Evolutionary conservation across 2,113 vertebrate species (phyloP), one percentile per base, ranked within the genome.

Genomic region (Euleptes europaea): DNA sequence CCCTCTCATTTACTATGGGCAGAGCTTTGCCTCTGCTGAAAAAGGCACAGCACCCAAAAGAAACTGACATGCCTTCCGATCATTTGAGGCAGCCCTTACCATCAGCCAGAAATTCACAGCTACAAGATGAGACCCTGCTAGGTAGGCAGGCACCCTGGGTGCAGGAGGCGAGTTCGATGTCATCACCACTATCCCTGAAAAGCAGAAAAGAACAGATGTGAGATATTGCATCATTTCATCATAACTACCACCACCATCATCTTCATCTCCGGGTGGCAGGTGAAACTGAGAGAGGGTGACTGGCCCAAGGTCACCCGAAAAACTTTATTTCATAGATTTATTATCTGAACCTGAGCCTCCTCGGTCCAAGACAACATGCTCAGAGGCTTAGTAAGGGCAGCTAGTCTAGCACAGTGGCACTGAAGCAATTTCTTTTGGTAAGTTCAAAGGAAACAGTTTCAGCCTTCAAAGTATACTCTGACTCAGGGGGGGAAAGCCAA

Each of bases 141-240:
- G 94, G 96, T 96, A 92, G 96, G 88, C 95, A 97, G 88, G 97
- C 95, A 79, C 97, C 98, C 49, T 97, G 97, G 10, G 94, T 91
- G 69, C 98, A 98, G n/a, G 98, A 97, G 9, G 97, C 95, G 88
- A 98, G 95, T 94, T 99, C 98, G 0, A 98, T 95, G 89, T 99
- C 98, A 0, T 99, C 98, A 60, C 98, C 98, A 0, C 98, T 99
- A 95, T 99, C 98, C 81, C 98, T 99, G 88, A 0, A n/a, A 78
- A 70, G n/a, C 77, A 49, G 90, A 78, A 95, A 78, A 89, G 70
- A 89, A 83, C 72, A 70, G 76, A 0, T 0, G 0, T 67, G 1
- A 0, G 60, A 66, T 26, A 26, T 15, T 31, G 44, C 63, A 77
- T 28, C 23, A 23, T n/a, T n/a, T n/a, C n/a, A n/a, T n/a, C n/a